phyloP scores from a whole-genome alignment of 2,888 invertebrate species.

The Gymnoscelis rufifasciata region DNA sequence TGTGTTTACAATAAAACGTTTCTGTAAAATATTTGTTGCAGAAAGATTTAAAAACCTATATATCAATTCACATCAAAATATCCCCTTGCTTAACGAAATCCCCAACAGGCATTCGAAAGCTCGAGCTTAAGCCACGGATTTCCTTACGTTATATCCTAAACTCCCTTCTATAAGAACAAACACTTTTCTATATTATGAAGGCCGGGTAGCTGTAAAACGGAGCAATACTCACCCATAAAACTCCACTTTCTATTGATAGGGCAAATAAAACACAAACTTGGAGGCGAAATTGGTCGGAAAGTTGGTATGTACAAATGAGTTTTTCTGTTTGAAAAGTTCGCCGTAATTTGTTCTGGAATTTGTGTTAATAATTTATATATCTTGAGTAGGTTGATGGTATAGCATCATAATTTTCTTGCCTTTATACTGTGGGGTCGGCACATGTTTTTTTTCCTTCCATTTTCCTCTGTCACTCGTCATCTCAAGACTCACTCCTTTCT shows the following conservation, averaged over 20 bases:
- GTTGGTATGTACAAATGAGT: constrained; percentile 1
- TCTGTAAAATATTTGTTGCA: no score
- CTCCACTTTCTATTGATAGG: constrained; percentile 24
- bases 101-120: neutral
- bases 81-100: neutral
- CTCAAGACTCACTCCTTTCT: no score
- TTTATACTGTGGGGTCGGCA: no score
- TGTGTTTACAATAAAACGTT: no score
- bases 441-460: no score
- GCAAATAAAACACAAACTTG: constrained; percentile 22
- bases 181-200: constrained; percentile 21
- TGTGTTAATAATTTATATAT: neutral
- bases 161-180: constrained; percentile 17
- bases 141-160: neutral
- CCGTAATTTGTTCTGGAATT: neutral
- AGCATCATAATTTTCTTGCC: no score
- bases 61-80: no score
- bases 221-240: constrained; percentile 24
- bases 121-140: neutral
- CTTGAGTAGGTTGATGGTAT: no score
- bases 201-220: constrained; percentile 22
- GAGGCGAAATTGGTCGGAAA: constrained; percentile 3
- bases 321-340: neutral
- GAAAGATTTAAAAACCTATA: no score
- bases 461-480: no score